Evolutionary conservation across 2,113 vertebrate genomes (phyloP).

Genomic region (Ploceus nigricollis): DNA sequence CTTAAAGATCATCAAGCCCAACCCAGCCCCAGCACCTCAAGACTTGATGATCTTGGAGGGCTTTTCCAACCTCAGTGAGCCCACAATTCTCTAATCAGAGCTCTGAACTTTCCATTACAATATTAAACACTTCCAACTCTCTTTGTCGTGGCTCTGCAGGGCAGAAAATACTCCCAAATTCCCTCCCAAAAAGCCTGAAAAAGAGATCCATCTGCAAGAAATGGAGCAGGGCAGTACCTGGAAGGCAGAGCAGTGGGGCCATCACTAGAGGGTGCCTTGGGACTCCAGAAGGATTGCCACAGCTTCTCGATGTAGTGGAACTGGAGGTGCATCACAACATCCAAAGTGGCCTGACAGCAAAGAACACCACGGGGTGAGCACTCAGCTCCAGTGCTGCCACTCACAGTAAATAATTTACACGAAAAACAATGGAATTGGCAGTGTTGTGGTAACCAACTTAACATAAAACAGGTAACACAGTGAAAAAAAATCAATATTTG

Average conservation of each 20-base stretch:
- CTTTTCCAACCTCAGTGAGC: background rate
- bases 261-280: conserved; percentile 82
- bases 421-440: background rate
- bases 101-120: background rate
- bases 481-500: background rate
- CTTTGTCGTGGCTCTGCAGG: background rate
- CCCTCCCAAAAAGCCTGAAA: background rate
- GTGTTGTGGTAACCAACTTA: background rate
- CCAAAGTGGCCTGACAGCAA: conserved; percentile 85
- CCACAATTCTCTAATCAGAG: background rate
- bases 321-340: conserved; percentile 95
- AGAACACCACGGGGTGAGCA: background rate
- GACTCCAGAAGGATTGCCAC: conserved; percentile 97
- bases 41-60: background rate
- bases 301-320: conserved; percentile 97
- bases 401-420: background rate
- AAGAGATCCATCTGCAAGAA: background rate
- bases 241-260: conserved; percentile 70
- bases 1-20: background rate
- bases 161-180: background rate
- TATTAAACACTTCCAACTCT: background rate
- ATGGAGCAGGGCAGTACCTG: conserved; percentile 33
- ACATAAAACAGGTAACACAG: background rate
- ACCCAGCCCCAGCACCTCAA: background rate
- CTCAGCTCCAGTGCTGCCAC: background rate